A percentile compares a stretch with the other conserved stretches of the same genome.
phyloP scores from a whole-genome alignment of 2,888 invertebrate species.

The Acanthosoma haemorrhoidale region DNA sequence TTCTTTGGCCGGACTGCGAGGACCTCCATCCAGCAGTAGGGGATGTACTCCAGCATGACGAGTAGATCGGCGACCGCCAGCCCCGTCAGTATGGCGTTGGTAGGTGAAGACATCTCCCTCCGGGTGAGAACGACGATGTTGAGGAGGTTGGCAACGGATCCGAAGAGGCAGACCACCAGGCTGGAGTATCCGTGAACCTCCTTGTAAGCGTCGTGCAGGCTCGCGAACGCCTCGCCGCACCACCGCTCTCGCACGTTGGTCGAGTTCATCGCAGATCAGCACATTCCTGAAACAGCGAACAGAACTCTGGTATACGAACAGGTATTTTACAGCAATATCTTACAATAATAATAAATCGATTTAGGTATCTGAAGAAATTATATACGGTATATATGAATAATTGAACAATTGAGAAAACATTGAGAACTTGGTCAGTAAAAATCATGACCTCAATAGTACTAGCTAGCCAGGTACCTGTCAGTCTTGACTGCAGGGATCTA shows the following conservation, averaged over 20 bases:
- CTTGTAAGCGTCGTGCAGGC: constrained; percentile 48
- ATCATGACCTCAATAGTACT: too few species aligned
- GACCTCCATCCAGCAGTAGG: constrained; percentile 59
- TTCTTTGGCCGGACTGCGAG: constrained; percentile 49
- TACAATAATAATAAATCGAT: too few species aligned
- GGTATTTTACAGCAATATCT: too few species aligned
- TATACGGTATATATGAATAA: too few species aligned
- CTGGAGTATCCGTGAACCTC: constrained; percentile 76
- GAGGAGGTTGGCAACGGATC: constrained; percentile 83
- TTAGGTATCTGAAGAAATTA: too few species aligned
- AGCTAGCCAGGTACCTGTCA: too few species aligned
- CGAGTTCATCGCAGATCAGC: not conserved
- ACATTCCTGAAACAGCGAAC: constrained; percentile 26
- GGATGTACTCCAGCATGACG: constrained; percentile 93
- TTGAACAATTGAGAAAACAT: too few species aligned
- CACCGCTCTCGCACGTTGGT: constrained; percentile 41
- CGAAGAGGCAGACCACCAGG: constrained; percentile 80
- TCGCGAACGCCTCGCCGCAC: constrained; percentile 55
- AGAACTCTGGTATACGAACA: too few species aligned
- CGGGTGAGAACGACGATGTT: constrained; percentile 86
- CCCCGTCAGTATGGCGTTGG: constrained; percentile 85
- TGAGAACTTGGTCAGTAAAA: too few species aligned
- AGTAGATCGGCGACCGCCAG: constrained; percentile 86
- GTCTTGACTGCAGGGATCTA: too few species aligned
- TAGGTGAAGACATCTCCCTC: constrained; percentile 84